Evolutionary conservation across 2,888 invertebrate genomes (phyloP).

Genomic region (Apoda limacodes): DNA sequence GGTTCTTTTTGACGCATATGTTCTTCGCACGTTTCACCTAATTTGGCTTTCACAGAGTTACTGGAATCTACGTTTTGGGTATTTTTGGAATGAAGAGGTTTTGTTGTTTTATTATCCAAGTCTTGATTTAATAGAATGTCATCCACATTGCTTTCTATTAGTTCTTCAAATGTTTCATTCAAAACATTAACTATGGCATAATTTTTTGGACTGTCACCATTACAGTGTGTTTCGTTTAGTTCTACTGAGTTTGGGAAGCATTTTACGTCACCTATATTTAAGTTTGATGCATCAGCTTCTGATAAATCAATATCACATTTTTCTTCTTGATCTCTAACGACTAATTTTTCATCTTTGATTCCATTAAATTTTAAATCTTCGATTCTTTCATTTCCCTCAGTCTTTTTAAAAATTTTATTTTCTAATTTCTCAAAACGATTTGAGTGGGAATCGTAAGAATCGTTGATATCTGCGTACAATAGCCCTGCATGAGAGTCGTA

Average conservation of each 20-base stretch:
- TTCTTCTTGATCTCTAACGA: neutral
- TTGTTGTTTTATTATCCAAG: constrained; percentile 35
- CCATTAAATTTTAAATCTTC: constrained; percentile 19
- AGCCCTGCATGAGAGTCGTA: constrained; percentile 28
- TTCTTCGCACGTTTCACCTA: constrained; percentile 15
- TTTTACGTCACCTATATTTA: no score
- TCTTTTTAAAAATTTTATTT: neutral
- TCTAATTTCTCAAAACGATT: neutral
- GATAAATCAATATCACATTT: neutral
- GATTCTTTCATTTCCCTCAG: constrained; percentile 9
- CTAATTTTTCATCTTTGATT: constrained; percentile 12
- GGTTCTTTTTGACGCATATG: no score
- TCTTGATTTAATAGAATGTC: no score
- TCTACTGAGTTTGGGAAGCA: constrained; percentile 13
- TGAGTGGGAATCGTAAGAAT: neutral
- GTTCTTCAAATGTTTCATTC: constrained; percentile 52
- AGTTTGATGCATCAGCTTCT: constrained; percentile 9
- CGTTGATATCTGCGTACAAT: neutral
- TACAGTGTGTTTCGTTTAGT: constrained; percentile 25
- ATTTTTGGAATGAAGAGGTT: constrained; percentile 12
- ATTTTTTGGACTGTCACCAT: constrained; percentile 38
- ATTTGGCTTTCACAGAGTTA: constrained; percentile 21
- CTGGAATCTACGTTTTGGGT: constrained; percentile 16
- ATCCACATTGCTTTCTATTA: constrained; percentile 58
- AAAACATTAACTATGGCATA: constrained; percentile 54